phyloP scores from a whole-genome alignment of 2,797 vertebrate species.

The Pseudotriccus pelzelni region DNA sequence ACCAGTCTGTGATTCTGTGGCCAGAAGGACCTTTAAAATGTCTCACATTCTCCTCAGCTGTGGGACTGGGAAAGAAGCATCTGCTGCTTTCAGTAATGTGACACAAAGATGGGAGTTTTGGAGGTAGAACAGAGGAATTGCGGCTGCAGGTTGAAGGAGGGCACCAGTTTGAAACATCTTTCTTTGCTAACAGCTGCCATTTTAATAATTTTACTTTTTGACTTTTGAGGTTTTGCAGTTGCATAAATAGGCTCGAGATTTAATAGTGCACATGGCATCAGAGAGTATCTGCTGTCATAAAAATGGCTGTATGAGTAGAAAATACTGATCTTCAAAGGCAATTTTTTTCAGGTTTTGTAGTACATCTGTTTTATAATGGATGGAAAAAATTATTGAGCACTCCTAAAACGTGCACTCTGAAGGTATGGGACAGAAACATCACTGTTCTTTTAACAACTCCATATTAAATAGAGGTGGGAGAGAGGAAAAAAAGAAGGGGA shows the following conservation, averaged over 20 bases:
- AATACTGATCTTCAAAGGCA: not conserved
- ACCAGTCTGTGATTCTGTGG: not conserved
- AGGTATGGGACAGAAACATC: not conserved
- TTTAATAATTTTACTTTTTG: not conserved
- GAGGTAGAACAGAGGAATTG: fast-evolving
- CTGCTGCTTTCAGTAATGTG: fast-evolving
- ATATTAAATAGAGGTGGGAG: not conserved
- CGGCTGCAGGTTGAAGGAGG: not conserved
- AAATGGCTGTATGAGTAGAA: not conserved
- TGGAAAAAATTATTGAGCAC: not conserved
- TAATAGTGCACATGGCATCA: not conserved
- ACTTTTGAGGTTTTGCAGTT: not conserved
- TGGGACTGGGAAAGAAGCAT: too few species aligned
- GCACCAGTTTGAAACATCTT: not conserved
- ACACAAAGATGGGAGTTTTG: fast-evolving
- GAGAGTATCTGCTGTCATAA: too few species aligned
- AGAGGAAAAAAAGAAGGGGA: not conserved
- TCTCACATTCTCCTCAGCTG: not conserved
- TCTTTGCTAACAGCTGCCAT: not conserved
- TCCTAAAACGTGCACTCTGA: too few species aligned
- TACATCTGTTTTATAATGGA: not conserved
- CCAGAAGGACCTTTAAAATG: not conserved
- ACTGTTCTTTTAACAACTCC: not conserved
- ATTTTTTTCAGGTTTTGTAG: not conserved
- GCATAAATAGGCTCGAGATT: not conserved